Percentiles rank a stretch among this genome's conserved stretches.
These are phyloP conservation scores for Strix occidentalis DNA, from an alignment of 2,797 vertebrate genomes.

Conservation along the genomic window DNA sequence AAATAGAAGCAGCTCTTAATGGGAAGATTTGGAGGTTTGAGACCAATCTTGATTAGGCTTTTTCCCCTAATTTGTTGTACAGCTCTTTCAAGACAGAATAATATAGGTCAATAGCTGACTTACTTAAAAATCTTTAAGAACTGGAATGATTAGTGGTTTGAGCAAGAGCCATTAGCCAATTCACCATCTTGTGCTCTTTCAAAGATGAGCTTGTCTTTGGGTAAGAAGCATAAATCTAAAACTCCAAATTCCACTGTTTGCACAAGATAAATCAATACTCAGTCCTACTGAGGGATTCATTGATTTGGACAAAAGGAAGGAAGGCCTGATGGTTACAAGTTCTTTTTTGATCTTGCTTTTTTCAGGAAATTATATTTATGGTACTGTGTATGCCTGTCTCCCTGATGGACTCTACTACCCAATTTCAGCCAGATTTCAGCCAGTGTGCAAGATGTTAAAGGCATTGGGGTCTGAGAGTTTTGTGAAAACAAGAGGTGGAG, in stretches of 20 bases:
- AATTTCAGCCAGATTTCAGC: neutral
- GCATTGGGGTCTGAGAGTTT: neutral
- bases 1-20: constrained; percentile 14
- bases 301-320: neutral
- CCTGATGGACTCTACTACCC: neutral
- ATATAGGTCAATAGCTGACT: constrained; percentile 10
- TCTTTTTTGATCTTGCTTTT: neutral
- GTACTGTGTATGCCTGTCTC: fast-evolving
- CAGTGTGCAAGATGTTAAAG: neutral
- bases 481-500: neutral
- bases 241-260: neutral
- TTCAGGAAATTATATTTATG: neutral
- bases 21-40: neutral
- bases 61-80: constrained; percentile 23
- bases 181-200: neutral
- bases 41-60: constrained; percentile 49
- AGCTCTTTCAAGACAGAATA: constrained; percentile 42
- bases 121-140: constrained; percentile 56
- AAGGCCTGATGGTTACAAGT: neutral
- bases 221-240: neutral
- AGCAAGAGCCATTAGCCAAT: neutral
- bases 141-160: constrained; percentile 15
- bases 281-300: neutral
- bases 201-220: neutral
- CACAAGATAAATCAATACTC: neutral